Evolutionary conservation across 2,888 invertebrate genomes (phyloP), one percentile per base, ranked within the genome.

Genomic region (Caenorhabditis sp.): DNA sequence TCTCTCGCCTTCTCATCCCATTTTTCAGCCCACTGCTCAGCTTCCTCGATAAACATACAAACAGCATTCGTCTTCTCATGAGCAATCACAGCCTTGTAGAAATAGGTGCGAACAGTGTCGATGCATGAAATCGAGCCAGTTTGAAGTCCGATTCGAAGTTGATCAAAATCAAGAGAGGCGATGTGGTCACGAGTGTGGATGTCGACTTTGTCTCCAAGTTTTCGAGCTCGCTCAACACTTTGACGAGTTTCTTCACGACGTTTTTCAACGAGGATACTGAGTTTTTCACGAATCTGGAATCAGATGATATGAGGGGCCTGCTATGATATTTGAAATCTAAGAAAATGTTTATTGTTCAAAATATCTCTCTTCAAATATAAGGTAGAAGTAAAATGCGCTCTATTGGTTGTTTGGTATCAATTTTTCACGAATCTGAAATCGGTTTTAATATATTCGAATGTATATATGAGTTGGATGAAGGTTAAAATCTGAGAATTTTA

Each of bases 61-160:
- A 81, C 69, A 56, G 83, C 82, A 69, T 85, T 84, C 10, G 84
- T 85, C 67, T 77, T 83, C 56, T 78, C 69, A 59, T 85, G 80
- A 2, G 83, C 84, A 21, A 67, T 25, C 8, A 84, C 59, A 8
- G 80, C 83, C 38, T 76, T 75, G n/a, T 74, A 52, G 25, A 70
- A 76, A 68, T 77, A 85, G 12, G 83, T 78, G 5, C 75, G 67
- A 49, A 84, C 63, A 20, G 77, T 82, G 20, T 84, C 79, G 10
- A 75, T 43, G 57, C 76, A 76, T 4, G 73, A 50, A 31, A 80
- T 64, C 4, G 66, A 31, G 12, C 82, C 83, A 8, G 36, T 67
- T 56, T 79, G 78, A 12, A 84, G 78, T 25, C 71, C 77, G 66
- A 70, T 75, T 69, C 65, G 66, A 17, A 78, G 27, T 21, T 70